Evolutionary conservation across 2,113 vertebrate species (phyloP).

Genomic region (Chinchilla lanigera): DNA sequence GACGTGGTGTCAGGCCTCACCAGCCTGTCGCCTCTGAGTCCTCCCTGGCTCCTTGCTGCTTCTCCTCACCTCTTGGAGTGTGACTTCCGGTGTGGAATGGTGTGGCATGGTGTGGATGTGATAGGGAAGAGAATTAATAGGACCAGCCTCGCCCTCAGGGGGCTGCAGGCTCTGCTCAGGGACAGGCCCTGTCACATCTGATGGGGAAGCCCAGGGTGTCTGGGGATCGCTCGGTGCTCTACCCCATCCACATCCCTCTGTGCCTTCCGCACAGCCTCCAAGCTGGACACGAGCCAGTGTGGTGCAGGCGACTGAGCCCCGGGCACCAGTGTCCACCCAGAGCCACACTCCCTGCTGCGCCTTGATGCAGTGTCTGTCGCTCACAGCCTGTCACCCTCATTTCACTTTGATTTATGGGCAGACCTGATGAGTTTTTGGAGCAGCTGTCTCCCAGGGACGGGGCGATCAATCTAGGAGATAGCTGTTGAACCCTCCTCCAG

Average conservation of each 20-base stretch:
- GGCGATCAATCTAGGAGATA: constrained; percentile 72
- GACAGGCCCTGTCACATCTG: background rate
- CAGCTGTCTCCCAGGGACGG: constrained; percentile 46
- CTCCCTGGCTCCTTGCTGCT: background rate
- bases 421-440: constrained; percentile 62
- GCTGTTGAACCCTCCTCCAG: constrained; percentile 65
- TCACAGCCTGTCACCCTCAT: constrained; percentile 74
- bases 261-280: background rate
- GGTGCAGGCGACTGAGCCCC: background rate
- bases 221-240: fast-evolving
- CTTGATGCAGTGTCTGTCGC: constrained; percentile 39
- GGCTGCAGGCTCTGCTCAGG: no score
- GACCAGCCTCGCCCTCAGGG: background rate
- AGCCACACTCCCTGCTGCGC: background rate
- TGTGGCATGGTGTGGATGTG: no score
- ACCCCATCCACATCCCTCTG: fast-evolving
- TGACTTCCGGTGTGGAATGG: background rate
- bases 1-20: background rate
- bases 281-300: background rate
- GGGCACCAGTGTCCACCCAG: background rate
- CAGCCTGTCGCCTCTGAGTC: background rate
- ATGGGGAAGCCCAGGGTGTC: background rate
- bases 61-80: background rate
- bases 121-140: background rate
- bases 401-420: constrained; percentile 82